These are phyloP conservation scores for Cryptotis parvus DNA, from an alignment of 2,113 vertebrate species.

Conservation along the genomic window DNA sequence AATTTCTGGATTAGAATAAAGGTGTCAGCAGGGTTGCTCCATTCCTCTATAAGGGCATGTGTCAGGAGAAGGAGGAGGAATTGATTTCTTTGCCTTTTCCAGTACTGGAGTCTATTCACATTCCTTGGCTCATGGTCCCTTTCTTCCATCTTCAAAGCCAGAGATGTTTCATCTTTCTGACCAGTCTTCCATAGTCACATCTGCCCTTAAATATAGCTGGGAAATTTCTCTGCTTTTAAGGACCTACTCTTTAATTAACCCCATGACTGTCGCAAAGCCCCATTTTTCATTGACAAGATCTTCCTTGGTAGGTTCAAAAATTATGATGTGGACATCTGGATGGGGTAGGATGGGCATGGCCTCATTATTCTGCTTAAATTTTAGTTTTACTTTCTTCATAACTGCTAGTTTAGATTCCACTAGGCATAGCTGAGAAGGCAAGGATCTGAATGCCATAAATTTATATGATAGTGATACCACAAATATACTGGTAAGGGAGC, in stretches of 20 bases:
- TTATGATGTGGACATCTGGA: background rate
- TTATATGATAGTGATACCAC: slow-evolving; percentile 8
- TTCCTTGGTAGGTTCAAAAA: background rate
- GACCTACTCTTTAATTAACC: background rate
- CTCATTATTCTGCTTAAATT: background rate
- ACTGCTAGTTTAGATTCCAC: background rate
- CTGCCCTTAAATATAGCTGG: background rate
- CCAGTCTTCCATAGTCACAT: background rate
- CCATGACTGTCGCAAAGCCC: background rate
- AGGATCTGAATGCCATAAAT: background rate
- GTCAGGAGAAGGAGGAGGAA: background rate
- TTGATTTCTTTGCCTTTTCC: background rate
- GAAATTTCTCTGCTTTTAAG: background rate
- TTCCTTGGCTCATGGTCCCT: background rate
- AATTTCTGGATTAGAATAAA: background rate
- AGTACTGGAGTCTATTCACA: background rate
- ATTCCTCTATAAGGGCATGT: background rate
- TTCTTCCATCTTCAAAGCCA: background rate
- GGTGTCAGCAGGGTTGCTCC: background rate
- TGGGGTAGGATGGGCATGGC: no score
- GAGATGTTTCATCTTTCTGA: background rate
- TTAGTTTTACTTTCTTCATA: background rate
- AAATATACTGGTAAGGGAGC: background rate
- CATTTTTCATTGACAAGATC: background rate
- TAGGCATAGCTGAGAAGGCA: background rate